Evolutionary conservation across 1,140 invertebrate species (phyloP).

Genomic region (Adelges cooleyi): DNA sequence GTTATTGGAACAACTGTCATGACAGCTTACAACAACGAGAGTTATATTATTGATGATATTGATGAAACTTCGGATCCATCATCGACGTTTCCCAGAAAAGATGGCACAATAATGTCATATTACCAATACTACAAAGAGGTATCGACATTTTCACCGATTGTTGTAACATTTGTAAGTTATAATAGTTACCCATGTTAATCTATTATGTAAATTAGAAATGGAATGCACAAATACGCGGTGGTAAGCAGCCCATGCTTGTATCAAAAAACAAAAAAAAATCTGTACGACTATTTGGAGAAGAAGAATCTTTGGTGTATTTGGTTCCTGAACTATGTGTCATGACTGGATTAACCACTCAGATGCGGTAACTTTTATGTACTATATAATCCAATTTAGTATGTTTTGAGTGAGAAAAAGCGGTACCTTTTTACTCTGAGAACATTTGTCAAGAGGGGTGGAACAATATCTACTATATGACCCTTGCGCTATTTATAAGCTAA

Average conservation of each 20-base stretch:
- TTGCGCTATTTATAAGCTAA: no score
- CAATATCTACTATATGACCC: no score
- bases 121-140: conserved; percentile 63
- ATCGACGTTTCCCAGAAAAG: conserved; percentile 52
- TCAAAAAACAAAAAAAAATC: conserved; percentile 43
- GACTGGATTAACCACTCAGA: conserved; percentile 62
- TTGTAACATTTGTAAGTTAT: no score
- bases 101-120: conserved; percentile 49
- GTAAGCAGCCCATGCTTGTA: conserved; percentile 21
- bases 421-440: no score
- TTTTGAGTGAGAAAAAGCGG: no score
- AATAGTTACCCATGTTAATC: no score
- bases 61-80: conserved; percentile 55
- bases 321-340: conserved; percentile 73
- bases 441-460: no score
- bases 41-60: conserved; percentile 71
- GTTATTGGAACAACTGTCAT: conserved; percentile 48
- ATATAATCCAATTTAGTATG: no score
- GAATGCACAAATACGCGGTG: neutral
- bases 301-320: conserved; percentile 49
- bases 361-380: no score
- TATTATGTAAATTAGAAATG: no score
- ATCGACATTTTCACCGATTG: no score
- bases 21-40: conserved; percentile 69
- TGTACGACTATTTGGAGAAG: no score